A percentile compares a stretch with the other conserved stretches of the same genome.
phyloP scores from a whole-genome alignment of 35 echinoderm and acorn worm species.

The Patiria miniata region DNA sequence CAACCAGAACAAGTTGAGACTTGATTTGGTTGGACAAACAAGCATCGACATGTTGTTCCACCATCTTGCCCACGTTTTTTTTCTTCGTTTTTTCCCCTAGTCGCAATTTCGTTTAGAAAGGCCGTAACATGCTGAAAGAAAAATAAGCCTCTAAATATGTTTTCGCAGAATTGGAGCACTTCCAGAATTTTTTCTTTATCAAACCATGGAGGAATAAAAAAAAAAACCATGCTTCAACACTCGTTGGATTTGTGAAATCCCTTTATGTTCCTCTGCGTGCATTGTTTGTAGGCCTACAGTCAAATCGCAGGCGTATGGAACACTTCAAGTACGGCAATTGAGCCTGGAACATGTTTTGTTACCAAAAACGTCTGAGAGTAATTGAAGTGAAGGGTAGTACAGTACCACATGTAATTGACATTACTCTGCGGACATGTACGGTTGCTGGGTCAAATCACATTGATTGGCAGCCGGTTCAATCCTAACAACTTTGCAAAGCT shows the following conservation, averaged over 20 bases:
- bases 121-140: background rate
- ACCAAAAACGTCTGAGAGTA: background rate
- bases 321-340: background rate
- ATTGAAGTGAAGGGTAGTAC: background rate
- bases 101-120: background rate
- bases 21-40: background rate
- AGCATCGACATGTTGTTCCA: background rate
- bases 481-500: background rate
- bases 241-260: no score
- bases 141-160: no score
- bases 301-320: no score
- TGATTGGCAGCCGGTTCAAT: background rate
- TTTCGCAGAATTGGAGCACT: background rate
- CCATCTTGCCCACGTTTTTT: background rate
- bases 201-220: background rate
- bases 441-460: background rate
- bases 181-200: background rate
- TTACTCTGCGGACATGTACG: background rate
- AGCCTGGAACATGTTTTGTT: no score
- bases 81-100: background rate
- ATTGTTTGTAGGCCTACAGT: no score
- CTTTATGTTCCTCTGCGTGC: no score
- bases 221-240: no score
- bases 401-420: background rate
- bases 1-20: background rate